Evolutionary conservation across 2,113 vertebrate species (phyloP).

Genomic region (Galemys pyrenaicus): DNA sequence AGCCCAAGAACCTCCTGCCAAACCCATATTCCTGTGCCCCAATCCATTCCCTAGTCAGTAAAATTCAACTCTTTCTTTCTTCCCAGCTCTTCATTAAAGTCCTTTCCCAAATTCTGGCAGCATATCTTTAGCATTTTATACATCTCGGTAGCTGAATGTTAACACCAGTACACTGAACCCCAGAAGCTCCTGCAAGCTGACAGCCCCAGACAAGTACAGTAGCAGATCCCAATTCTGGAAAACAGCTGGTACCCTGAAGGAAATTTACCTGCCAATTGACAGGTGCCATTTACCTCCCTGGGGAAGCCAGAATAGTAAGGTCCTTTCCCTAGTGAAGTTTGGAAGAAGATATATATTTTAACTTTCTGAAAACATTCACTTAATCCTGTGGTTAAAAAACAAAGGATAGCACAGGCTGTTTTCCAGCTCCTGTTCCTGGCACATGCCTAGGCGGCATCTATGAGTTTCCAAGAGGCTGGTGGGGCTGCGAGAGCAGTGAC

Average conservation of each 20-base stretch:
- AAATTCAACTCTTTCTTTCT: too few relatives aligned
- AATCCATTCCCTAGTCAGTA: too few relatives aligned
- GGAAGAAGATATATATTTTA: not conserved
- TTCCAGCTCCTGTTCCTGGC: not conserved
- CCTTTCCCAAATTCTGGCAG: too few relatives aligned
- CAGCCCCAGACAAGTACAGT: not conserved
- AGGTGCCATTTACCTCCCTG: not conserved
- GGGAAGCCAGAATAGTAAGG: not conserved
- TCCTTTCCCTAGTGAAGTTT: not conserved
- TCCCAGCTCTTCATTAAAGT: too few relatives aligned
- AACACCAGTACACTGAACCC: not conserved
- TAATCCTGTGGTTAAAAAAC: not conserved
- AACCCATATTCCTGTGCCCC: too few relatives aligned
- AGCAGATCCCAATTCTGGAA: not conserved
- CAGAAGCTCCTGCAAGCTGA: not conserved
- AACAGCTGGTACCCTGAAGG: not conserved
- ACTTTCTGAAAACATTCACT: not conserved
- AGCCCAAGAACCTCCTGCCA: too few relatives aligned
- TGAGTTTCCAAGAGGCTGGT: not conserved
- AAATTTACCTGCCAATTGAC: not conserved
- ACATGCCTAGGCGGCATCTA: not conserved
- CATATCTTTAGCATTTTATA: too few relatives aligned
- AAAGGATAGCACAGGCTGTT: not conserved
- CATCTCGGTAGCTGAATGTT: too few relatives aligned
- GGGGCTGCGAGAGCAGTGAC: not conserved